Percentiles rank a stretch among this genome's conserved stretches.
phyloP scores from a whole-genome alignment of 1,140 invertebrate species.

The Drosophila jambulina region DNA sequence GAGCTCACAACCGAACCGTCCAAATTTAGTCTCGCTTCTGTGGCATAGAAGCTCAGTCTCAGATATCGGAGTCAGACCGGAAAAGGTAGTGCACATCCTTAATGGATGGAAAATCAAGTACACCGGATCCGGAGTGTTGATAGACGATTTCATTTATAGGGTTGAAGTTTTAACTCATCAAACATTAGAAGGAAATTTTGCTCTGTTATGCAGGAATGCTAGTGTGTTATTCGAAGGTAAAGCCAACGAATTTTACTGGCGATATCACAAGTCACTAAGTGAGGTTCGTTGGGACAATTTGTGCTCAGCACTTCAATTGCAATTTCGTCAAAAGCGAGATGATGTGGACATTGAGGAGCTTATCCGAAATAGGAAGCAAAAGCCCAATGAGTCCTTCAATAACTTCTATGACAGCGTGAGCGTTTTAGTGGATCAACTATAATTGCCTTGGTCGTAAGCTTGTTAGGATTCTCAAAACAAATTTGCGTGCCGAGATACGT shows the following conservation, averaged over 20 bases:
- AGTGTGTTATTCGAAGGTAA: not conserved
- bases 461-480: not conserved
- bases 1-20: too few relatives aligned
- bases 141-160: not conserved
- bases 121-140: not conserved
- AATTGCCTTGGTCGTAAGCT: not conserved
- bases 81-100: not conserved
- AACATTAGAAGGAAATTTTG: not conserved
- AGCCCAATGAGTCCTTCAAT: not conserved
- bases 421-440: not conserved
- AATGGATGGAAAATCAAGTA: not conserved
- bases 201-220: not conserved
- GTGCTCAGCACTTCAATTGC: not conserved
- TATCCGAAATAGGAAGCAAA: not conserved
- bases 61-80: not conserved
- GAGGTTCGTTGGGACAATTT: not conserved
- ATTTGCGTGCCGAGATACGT: constrained; percentile 1
- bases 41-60: not conserved
- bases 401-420: constrained; percentile 1
- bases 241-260: not conserved
- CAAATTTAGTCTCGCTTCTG: too few relatives aligned
- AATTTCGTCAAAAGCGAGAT: constrained; percentile 3
- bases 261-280: not conserved
- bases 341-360: not conserved
- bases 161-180: not conserved